Evolutionary conservation across 2,888 invertebrate genomes (phyloP).

Genomic region (Subacronicta megacephala): DNA sequence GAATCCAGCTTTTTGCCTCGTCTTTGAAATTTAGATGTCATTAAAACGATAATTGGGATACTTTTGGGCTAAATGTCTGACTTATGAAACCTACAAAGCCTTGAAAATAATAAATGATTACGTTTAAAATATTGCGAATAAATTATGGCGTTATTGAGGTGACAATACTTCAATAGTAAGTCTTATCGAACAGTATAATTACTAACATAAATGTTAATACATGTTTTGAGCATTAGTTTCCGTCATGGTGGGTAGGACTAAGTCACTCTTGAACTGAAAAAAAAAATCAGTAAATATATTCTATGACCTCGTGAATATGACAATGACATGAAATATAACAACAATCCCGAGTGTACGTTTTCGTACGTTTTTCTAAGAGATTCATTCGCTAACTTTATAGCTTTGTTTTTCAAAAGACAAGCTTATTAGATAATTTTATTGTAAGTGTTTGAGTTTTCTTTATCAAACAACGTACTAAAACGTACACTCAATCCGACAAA

Average conservation of each 20-base stretch:
- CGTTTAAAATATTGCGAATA: constrained; percentile 2
- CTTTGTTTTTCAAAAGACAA: too few species aligned
- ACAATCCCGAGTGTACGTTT: constrained; percentile 43
- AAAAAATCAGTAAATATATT: too few species aligned
- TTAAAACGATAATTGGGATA: too few species aligned
- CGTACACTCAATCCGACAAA: constrained; percentile 24
- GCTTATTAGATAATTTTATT: too few species aligned
- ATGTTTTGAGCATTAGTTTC: constrained; percentile 63
- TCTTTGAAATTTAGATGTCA: too few species aligned
- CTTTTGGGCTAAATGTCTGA: too few species aligned
- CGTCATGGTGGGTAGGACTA: constrained; percentile 56
- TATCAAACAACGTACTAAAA: constrained; percentile 27
- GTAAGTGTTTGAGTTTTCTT: too few species aligned
- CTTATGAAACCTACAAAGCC: too few species aligned
- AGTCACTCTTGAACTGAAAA: constrained; percentile 1
- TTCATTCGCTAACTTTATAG: constrained; percentile 1
- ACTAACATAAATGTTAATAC: constrained; percentile 28
- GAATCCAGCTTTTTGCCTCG: too few species aligned
- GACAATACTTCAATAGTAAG: constrained; percentile 35
- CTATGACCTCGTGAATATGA: constrained; percentile 6
- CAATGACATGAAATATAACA: constrained; percentile 31
- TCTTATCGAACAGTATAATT: constrained; percentile 40
- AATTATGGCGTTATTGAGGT: constrained; percentile 15
- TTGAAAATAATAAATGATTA: not conserved
- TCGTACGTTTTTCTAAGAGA: constrained; percentile 22